Evolutionary conservation across 2,797 vertebrate species (phyloP), one percentile per base, ranked within the genome.

Genomic region (Lateolabrax maculatus): DNA sequence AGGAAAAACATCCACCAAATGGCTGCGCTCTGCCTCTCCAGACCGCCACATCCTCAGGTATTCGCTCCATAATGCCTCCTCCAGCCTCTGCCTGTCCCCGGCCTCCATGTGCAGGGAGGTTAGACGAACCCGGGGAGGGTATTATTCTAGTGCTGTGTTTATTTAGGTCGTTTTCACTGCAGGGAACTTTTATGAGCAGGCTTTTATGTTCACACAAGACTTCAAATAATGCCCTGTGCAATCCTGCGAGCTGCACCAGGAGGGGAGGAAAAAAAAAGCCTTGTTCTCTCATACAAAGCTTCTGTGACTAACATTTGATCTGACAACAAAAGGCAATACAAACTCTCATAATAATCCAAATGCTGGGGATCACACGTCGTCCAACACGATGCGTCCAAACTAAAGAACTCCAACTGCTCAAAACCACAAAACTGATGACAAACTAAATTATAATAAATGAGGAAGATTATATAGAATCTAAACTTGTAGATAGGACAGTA

Each of bases 91-190:
- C 43, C 48, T 7, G 46, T 71, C 37, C 52, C 80, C 27, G 0
- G 37, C 74, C 68, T 79, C 66, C 74, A 71, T 80, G 75, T 71
- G 36, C 29, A 48, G 58, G 37, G 25, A 73, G 75, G 81, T 65
- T 55, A 57, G 63, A 72, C 66, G 79, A 83, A 79, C 56, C 70
- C 21, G 0, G 62, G 44, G 73, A 76, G 60, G 68, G 27, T 68
- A 39, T 81, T 84, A 78, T 88, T 86, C 65, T 23, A 29, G 79
- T 44, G 62, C 61, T 75, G 49, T 79, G 75, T 90, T 90, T 90
- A 89, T 90, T 85, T 76, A 75, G 90, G 81, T 79, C 71, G 69
- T 88, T 90, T 88, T 87, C 85, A 79, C 81, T 56, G 79, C 43
- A 9, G 81, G 80, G 60, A 76, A 83, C 79, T 83, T 90, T 92